Base-by-base conservation (phyloP, 2,113 vertebrate species). In the Austrofundulus limnaeus region DNA sequence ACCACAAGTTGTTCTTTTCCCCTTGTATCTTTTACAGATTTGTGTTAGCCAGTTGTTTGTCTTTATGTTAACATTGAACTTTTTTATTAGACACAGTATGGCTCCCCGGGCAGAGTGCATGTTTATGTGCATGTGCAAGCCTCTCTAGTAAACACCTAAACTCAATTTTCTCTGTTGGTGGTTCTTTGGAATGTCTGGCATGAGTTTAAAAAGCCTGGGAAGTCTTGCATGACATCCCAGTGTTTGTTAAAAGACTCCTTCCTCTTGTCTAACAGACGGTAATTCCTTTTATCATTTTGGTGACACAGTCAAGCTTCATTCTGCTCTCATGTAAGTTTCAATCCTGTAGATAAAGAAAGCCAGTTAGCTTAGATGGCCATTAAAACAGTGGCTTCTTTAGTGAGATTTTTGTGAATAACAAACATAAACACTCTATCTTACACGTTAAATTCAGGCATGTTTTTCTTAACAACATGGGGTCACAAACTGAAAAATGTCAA, bases 121-220 rank as follows among this genome's bases (percentile, higher is more conserved):
- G 39, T 72, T 20, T 53, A n/a, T 66, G 34, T 63, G 42, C 28
- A 66, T 61, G 46, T 31, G 43, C 55, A 34, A 16, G 37, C 45
- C 28, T 37, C 70, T 71, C 62, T 62, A 34, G 55, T 78, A 84
- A 83, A 82, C 63, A 78, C 61, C 74, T 72, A 41, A 71, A 83
- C 56, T 81, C 70, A 79, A 83, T 90, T 85, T 85, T 83, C 81
- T 77, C 82, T 60, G 82, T 72, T 69, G 82, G 85, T 80, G 81
- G 74, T 72, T 58, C 50, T 25, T 59, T 53, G 69, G 70, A 81
- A 86, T 80, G 75, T 71, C 47, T 82, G 76, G 63, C 48, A 10
- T 59, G 48, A 64, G 49, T 77, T 67, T 57, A 49, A 34, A 76
- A 56, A 59, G 68, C 66, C 46, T 81, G 66, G 66, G 76, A 80